Evolutionary conservation across 1,140 invertebrate genomes (phyloP).

Genomic region (Gryllus bimaculatus): DNA sequence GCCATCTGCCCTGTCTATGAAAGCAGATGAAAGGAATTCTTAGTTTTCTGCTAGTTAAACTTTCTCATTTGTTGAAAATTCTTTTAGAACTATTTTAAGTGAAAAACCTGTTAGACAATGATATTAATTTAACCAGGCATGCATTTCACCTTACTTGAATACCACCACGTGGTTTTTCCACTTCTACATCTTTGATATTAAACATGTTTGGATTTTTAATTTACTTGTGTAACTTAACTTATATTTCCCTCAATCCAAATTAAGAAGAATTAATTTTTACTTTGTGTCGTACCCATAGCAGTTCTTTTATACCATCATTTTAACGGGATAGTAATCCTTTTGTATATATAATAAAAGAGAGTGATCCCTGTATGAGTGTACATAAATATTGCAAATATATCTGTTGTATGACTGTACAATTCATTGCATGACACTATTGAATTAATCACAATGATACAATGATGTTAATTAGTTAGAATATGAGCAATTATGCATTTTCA

Average conservation of each 20-base stretch:
- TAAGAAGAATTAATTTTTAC: neutral
- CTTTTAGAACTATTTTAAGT: neutral
- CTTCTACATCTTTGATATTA: neutral
- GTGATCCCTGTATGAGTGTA: neutral
- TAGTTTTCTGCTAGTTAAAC: neutral
- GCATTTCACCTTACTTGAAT: neutral
- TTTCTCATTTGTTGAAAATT: neutral
- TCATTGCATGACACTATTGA: neutral
- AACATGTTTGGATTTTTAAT: neutral
- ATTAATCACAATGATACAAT: no score
- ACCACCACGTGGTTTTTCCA: neutral
- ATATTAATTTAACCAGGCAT: neutral
- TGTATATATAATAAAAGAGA: neutral
- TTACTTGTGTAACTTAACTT: no score
- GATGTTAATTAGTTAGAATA: no score
- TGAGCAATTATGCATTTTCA: no score
- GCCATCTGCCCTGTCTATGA: neutral
- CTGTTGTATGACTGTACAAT: neutral
- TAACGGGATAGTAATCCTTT: neutral
- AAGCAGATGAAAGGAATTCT: neutral
- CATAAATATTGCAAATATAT: neutral
- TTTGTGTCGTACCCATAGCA: neutral
- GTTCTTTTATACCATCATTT: neutral
- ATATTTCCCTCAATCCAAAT: neutral
- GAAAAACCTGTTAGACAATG: neutral